These are phyloP conservation scores for Atrichornis clamosus DNA, from an alignment of 2,113 vertebrate species.

Conservation along the genomic window DNA sequence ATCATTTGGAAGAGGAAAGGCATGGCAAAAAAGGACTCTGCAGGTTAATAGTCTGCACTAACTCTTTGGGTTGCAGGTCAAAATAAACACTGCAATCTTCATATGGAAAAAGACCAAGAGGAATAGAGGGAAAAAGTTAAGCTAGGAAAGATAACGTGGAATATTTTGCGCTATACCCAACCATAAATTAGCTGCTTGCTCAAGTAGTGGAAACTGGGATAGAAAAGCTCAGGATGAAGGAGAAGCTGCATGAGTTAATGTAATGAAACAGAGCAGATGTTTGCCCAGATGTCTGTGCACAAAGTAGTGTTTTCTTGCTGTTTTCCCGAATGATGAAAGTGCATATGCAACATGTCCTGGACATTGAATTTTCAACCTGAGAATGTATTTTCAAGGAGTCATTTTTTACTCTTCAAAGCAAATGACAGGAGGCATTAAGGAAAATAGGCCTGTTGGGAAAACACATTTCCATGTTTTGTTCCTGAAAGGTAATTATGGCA, in stretches of 20 bases:
- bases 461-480: background rate
- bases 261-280: background rate
- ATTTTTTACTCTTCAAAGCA: background rate
- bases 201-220: background rate
- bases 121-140: background rate
- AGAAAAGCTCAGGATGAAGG: background rate
- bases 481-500: background rate
- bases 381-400: background rate
- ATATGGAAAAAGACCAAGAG: background rate
- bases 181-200: background rate
- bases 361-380: background rate
- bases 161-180: background rate
- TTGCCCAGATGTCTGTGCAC: background rate
- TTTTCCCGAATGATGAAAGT: background rate
- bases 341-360: fast-evolving
- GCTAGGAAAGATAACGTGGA: background rate
- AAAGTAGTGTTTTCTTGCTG: background rate
- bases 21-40: background rate
- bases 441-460: background rate
- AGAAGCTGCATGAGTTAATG: background rate
- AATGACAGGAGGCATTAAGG: background rate
- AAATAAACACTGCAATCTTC: background rate
- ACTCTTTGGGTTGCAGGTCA: background rate
- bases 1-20: background rate
- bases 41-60: background rate